A percentile compares a stretch with the other conserved stretches of the same genome.
These are phyloP conservation scores for Siniperca undulata DNA, from an alignment of 2,797 vertebrate species.

Conservation along the genomic window DNA sequence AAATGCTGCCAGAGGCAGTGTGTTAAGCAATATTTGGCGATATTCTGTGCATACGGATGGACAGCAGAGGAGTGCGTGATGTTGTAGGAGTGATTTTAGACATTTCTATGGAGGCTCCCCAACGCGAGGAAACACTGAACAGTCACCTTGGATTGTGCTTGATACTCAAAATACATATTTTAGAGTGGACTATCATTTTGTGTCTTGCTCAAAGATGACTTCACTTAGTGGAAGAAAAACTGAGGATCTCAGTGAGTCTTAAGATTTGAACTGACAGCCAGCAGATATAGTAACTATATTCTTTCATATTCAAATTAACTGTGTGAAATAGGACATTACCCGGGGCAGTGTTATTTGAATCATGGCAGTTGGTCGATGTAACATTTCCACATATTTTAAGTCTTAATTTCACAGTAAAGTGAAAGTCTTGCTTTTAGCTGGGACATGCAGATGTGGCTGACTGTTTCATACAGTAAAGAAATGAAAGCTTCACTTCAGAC, in stretches of 20 bases:
- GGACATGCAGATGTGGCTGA: conserved; percentile 67
- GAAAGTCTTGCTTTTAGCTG: conserved; percentile 66
- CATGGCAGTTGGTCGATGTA: conserved; percentile 46
- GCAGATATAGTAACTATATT: conserved; percentile 39
- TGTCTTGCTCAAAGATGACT: conserved; percentile 27
- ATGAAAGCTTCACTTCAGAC: conserved; percentile 65
- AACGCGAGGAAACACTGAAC: not conserved
- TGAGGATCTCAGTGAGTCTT: conserved; percentile 16
- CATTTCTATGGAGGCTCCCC: not conserved
- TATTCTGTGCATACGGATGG: not conserved
- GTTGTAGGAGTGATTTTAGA: not conserved
- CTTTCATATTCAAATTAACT: conserved; percentile 45
- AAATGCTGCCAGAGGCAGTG: not conserved
- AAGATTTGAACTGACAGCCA: conserved; percentile 37
- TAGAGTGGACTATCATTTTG: not conserved
- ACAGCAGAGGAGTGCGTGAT: not conserved
- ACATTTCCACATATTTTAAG: conserved; percentile 64
- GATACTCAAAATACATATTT: not conserved
- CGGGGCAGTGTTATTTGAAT: conserved; percentile 63
- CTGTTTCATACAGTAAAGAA: conserved; percentile 68
- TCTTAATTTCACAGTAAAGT: conserved; percentile 74
- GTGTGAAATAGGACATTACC: conserved; percentile 50
- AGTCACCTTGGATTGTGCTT: conserved; percentile 1
- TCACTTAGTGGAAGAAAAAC: conserved; percentile 27
- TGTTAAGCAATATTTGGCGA: not conserved